Evolutionary conservation across 2,888 invertebrate species (phyloP), one percentile per base, ranked within the genome.

Genomic region (Pilophorus perplexus): DNA sequence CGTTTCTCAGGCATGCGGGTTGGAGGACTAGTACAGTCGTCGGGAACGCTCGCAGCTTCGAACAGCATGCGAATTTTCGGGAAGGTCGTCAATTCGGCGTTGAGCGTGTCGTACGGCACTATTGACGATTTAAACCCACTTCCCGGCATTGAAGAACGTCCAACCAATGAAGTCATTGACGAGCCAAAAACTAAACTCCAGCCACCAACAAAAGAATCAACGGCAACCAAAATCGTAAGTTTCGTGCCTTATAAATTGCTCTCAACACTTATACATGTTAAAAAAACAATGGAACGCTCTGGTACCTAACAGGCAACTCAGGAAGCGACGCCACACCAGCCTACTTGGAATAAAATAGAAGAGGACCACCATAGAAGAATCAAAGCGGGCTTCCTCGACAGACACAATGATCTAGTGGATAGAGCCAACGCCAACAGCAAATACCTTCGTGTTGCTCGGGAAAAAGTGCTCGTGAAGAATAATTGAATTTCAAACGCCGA

Each of bases 1-100:
- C n/a, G n/a, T n/a, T n/a, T n/a, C n/a, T n/a, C 44, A 66, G 66
- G 66, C 1, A 57, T 66, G 57, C 14, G 44, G 44, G 55, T 66
- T 4, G 66, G 66, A 10, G 66, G 66, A 12, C 27, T 57, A 28
- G 55, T 66, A 1, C 57, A 66, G 28, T 46, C 62, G 25, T 33
- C 59, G 23, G 71, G 71, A 12, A 69, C 69, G 2, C 33, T 72
- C 5, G 67, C 72, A 1, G 71, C 71, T 22, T 67, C 69, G 8
- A 68, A 71, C 67, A 70, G 69, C 33, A 37, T 71, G 4, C 48
- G 64, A 12, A 60, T 71, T n/a, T 70, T 72, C 22, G 71, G 72
- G 1, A 67, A 71, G 59, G 66, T 70, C 0, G 66, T 71, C 65
- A 72, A 72, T 60, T 68, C 70, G 2, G 72, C 72, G 8, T 48